Evolutionary conservation across 2,113 vertebrate species (phyloP).

Genomic region (Callipepla californica): DNA sequence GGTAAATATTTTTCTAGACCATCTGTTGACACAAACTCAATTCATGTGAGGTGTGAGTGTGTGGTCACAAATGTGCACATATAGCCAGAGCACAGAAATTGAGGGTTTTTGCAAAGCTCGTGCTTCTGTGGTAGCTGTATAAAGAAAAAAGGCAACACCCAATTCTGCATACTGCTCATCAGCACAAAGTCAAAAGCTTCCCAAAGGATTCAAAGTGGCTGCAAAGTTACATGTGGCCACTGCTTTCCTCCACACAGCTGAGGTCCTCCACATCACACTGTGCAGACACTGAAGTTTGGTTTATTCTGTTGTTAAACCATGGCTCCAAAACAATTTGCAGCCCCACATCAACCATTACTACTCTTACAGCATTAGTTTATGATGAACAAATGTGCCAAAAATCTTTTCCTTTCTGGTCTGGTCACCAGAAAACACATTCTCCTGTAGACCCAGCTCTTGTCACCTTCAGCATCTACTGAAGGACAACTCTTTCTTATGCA

Average conservation of each 20-base stretch:
- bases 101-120: neutral
- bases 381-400: neutral
- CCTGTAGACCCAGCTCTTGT: neutral
- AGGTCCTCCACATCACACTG: neutral
- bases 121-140: neutral
- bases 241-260: neutral
- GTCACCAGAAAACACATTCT: neutral
- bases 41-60: neutral
- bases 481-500: neutral
- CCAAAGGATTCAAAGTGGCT: neutral
- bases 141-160: neutral
- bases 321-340: neutral
- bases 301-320: neutral
- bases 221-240: neutral
- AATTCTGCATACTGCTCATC: neutral
- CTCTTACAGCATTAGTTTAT: neutral
- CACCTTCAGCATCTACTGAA: neutral
- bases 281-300: no score
- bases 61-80: neutral
- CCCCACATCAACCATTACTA: neutral
- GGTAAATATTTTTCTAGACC: neutral
- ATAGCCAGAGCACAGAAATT: accelerated
- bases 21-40: neutral
- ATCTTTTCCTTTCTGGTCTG: neutral
- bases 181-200: neutral